Percentiles rank a stretch among this genome's conserved stretches.
Conservation (phyloP, 2,113 vertebrate genomes). For the Hydrolagus affinis region DNA sequence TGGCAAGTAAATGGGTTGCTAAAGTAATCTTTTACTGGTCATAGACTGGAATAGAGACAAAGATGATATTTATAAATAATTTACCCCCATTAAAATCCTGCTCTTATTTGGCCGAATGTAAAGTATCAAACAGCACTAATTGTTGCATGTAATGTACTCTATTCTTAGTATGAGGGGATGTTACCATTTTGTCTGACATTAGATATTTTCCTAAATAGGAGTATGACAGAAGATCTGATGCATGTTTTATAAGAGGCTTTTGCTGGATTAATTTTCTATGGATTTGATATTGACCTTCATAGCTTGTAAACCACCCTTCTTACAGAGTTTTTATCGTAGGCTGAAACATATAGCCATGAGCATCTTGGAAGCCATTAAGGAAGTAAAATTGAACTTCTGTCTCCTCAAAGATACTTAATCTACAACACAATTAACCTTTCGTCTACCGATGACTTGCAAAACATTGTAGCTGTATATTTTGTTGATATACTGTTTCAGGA, state of each 20-base stretch:
- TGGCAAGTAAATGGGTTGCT: no score
- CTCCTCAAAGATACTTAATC: slow-evolving; percentile 15
- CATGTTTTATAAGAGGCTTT: not conserved
- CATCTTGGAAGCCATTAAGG: not conserved
- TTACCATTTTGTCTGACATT: not conserved
- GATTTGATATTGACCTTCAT: not conserved
- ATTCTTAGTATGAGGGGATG: not conserved
- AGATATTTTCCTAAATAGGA: not conserved
- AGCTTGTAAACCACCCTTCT: not conserved
- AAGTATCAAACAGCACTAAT: not conserved
- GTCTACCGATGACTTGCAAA: slow-evolving; percentile 12
- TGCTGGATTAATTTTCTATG: not conserved
- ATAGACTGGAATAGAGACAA: no score
- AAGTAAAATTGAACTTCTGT: slow-evolving; percentile 22
- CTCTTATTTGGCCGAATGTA: no score
- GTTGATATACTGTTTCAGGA: slow-evolving; percentile 22
- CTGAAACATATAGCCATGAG: not conserved
- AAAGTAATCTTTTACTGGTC: no score
- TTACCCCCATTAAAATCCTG: no score
- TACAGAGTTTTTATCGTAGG: not conserved
- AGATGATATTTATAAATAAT: no score
- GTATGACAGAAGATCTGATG: slow-evolving; percentile 3
- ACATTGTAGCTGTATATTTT: slow-evolving; percentile 1
- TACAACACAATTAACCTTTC: slow-evolving; percentile 23
- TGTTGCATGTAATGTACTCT: not conserved